A percentile compares a stretch with the other conserved stretches of the same genome.
Conservation (phyloP, 2,113 vertebrate genomes). For the pig (Sus scrofa) region DNA sequence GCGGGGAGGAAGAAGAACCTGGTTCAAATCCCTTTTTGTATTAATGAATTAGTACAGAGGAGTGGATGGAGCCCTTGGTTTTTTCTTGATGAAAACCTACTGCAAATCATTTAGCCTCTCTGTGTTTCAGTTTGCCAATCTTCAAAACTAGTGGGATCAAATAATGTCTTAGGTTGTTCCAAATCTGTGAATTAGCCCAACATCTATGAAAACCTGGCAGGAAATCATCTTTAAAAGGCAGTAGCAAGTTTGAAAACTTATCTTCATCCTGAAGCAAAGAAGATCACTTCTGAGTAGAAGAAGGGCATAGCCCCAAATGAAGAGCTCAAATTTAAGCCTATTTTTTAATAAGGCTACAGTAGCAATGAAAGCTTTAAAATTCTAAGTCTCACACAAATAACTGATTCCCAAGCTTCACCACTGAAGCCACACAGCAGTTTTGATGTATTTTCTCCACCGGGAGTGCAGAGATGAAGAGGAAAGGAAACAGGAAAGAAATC, state of each 20-base stretch:
- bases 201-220: constrained; percentile 13
- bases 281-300: not conserved
- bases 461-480: not conserved
- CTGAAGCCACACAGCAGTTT: not conserved
- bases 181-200: constrained; percentile 44
- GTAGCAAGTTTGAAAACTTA: constrained; percentile 39
- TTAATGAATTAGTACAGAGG: not conserved
- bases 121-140: constrained; percentile 5
- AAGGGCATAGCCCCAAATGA: not conserved
- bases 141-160: constrained; percentile 25
- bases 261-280: not conserved
- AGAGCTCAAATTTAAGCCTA: constrained; percentile 51
- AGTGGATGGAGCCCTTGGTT: not conserved
- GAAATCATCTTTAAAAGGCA: constrained; percentile 44
- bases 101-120: constrained; percentile 39
- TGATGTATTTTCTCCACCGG: constrained; percentile 49
- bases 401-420: not conserved
- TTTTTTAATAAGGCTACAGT: constrained; percentile 43
- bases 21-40: not conserved
- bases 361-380: constrained; percentile 32
- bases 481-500: constrained; percentile 38
- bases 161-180: constrained; percentile 2
- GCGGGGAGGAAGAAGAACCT: not conserved
- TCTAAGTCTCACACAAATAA: not conserved
- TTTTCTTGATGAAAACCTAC: constrained; percentile 4